phyloP scores from a whole-genome alignment of 53 echinoderm and acorn worm species.

The Paracentrotus lividus region DNA sequence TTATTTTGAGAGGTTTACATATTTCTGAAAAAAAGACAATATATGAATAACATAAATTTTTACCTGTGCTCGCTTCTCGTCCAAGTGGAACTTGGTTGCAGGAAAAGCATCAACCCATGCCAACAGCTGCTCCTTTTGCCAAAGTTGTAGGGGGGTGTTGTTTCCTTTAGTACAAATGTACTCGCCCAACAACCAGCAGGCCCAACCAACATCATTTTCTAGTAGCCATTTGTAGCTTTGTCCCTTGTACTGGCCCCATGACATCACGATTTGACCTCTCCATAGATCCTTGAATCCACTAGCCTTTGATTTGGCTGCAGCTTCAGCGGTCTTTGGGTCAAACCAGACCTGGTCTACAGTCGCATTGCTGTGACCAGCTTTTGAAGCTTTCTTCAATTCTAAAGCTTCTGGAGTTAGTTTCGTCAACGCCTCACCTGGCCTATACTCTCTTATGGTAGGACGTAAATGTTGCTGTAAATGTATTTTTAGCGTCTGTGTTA shows the following conservation, averaged over 20 bases:
- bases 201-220: constrained; percentile 73
- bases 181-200: constrained; percentile 67
- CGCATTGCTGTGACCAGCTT: neutral
- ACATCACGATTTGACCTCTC: neutral
- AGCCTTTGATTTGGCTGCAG: neutral
- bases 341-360: neutral
- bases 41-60: no score
- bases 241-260: constrained; percentile 54
- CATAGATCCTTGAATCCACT: no score
- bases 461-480: constrained; percentile 38
- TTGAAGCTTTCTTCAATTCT: neutral
- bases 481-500: constrained; percentile 6
- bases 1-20: fast-evolving
- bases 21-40: neutral
- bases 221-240: constrained; percentile 62
- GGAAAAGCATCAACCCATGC: neutral
- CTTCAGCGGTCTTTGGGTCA: constrained; percentile 61
- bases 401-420: neutral
- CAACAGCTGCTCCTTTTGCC: constrained; percentile 71
- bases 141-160: neutral
- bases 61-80: neutral
- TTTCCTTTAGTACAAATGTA: constrained; percentile 34
- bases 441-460: constrained; percentile 23
- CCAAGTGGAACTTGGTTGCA: neutral
- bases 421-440: constrained; percentile 22